phyloP scores from a whole-genome alignment of 2,113 vertebrate species.

The human region GRCh38 chr2:116907501-116908000 shows the following conservation, averaged over 20 bases:
- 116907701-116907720: background rate
- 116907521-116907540: background rate
- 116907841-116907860: background rate
- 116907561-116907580: background rate
- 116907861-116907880: background rate
- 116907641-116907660: background rate
- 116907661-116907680: background rate
- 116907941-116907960: background rate
- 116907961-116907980: no score
- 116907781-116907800: background rate
- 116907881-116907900: background rate
- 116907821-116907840: background rate
- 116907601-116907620: background rate
- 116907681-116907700: background rate
- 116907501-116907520: background rate
- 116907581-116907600: background rate
- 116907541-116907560: background rate
- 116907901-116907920: background rate
- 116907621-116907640: background rate
- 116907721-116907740: background rate
- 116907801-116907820: background rate
- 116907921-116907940: background rate
- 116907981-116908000: no score
- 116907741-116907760: background rate
- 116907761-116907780: background rate